Conservation (phyloP, 30 jellyfish, hydroid and myxozoan genomes). For the Catostylus mosaicus region DNA sequence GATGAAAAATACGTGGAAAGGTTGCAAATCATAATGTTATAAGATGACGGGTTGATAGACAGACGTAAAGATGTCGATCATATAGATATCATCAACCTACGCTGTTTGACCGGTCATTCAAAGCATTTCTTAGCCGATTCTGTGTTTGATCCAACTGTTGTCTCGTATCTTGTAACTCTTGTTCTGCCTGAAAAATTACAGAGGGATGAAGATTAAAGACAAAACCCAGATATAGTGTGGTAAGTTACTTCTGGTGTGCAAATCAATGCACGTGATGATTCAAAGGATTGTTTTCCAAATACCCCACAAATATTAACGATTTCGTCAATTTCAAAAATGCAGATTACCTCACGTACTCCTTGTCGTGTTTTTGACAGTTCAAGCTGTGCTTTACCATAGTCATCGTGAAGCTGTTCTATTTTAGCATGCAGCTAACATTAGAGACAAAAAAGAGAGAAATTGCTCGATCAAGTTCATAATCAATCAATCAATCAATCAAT, state of each 20-base stretch:
- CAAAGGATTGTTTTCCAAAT: too few relatives aligned
- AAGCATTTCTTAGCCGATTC: constrained; percentile 45
- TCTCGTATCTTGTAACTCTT: constrained; percentile 40
- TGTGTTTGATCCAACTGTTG: constrained; percentile 31
- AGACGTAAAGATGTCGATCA: background rate
- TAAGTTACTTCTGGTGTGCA: too few relatives aligned
- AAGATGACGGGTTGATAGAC: background rate
- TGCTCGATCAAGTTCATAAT: background rate
- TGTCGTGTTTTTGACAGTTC: constrained; percentile 19
- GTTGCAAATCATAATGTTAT: background rate
- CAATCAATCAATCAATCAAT: background rate
- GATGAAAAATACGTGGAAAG: background rate
- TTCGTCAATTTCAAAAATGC: background rate
- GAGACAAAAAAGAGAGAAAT: background rate
- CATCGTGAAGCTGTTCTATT: constrained; percentile 23
- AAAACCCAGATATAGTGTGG: too few relatives aligned
- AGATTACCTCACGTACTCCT: constrained; percentile 21
- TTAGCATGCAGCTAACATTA: constrained; percentile 24
- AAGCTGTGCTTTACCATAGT: constrained; percentile 17
- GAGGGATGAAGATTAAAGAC: too few relatives aligned
- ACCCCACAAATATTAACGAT: too few relatives aligned
- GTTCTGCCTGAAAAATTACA: constrained; percentile 33
- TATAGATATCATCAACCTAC: background rate
- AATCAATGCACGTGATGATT: too few relatives aligned
- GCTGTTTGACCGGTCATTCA: constrained; percentile 42